A percentile compares a stretch with the other conserved stretches of the same genome.
phyloP scores from a whole-genome alignment of 1,140 invertebrate species.

The Cydia splendana region DNA sequence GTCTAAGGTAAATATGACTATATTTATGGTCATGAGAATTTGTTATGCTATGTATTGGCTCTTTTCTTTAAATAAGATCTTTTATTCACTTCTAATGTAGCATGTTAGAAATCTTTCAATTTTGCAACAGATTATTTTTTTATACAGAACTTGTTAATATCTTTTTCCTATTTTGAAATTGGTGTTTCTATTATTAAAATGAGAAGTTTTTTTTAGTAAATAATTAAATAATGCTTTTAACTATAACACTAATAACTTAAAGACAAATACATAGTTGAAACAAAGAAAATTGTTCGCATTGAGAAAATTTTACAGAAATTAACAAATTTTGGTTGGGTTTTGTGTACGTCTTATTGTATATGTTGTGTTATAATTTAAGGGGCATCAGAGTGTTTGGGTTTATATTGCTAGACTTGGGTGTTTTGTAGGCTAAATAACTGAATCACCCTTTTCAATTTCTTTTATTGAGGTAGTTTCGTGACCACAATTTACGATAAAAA shows the following conservation, averaged over 20 bases:
- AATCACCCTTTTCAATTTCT: not conserved
- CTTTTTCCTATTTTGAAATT: not conserved
- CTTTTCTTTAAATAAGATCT: not conserved
- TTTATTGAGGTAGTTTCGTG: too few species aligned
- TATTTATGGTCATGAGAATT: not conserved
- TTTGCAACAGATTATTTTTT: not conserved
- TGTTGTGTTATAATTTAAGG: not conserved
- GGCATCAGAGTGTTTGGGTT: not conserved
- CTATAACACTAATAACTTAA: too few species aligned
- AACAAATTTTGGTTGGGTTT: not conserved
- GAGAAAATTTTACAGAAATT: not conserved
- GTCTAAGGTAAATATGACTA: not conserved
- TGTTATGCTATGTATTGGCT: slow-evolving; percentile 6
- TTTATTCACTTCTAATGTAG: not conserved
- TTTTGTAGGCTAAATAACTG: not conserved
- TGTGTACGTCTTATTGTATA: slow-evolving; percentile 2
- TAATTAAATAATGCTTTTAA: too few species aligned
- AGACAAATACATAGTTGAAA: not conserved
- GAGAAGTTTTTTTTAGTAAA: too few species aligned
- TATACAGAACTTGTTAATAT: not conserved
- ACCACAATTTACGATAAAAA: too few species aligned
- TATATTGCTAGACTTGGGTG: not conserved
- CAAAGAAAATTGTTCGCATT: not conserved
- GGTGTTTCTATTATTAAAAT: not conserved
- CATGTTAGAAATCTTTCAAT: not conserved